Evolutionary conservation across 2,888 invertebrate species (phyloP).

Genomic region (Keiferia lycopersicella): DNA sequence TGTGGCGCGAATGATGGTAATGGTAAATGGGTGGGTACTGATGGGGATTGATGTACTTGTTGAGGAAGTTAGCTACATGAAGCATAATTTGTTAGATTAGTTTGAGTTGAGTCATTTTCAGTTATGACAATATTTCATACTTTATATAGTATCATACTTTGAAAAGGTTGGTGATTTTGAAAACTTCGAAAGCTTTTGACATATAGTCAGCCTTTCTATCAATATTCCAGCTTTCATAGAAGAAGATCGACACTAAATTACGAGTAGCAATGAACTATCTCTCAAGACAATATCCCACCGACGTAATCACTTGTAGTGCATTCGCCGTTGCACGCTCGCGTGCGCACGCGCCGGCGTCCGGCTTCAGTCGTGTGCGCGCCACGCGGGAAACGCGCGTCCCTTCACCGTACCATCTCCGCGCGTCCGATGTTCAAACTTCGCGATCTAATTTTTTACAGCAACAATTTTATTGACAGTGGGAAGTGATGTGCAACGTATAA

Average conservation of each 20-base stretch:
- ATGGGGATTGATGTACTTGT: conserved; percentile 7
- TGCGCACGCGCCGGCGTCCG: conserved; percentile 10
- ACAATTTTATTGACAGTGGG: conserved; percentile 25
- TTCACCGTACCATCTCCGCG: conserved; percentile 45
- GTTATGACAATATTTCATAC: neutral
- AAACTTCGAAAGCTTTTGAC: too few species aligned
- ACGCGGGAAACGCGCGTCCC: conserved; percentile 57
- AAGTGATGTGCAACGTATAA: conserved; percentile 29
- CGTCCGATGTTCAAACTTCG: conserved; percentile 32
- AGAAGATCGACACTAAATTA: too few species aligned
- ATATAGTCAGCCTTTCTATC: too few species aligned
- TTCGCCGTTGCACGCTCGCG: conserved; percentile 43
- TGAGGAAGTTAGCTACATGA: conserved; percentile 3
- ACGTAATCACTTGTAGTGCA: conserved; percentile 23
- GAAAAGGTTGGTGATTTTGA: too few species aligned
- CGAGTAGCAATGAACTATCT: neutral
- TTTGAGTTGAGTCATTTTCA: neutral
- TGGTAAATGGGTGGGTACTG: neutral
- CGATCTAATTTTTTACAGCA: conserved; percentile 17
- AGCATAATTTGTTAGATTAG: neutral
- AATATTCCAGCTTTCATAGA: too few species aligned
- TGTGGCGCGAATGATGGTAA: conserved; percentile 2
- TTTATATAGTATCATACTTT: too few species aligned
- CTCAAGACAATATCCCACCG: conserved; percentile 55
- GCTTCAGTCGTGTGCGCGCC: conserved; percentile 50